phyloP scores from a whole-genome alignment of 2,888 invertebrate genomes.

The Zaprionus bogoriensis region DNA sequence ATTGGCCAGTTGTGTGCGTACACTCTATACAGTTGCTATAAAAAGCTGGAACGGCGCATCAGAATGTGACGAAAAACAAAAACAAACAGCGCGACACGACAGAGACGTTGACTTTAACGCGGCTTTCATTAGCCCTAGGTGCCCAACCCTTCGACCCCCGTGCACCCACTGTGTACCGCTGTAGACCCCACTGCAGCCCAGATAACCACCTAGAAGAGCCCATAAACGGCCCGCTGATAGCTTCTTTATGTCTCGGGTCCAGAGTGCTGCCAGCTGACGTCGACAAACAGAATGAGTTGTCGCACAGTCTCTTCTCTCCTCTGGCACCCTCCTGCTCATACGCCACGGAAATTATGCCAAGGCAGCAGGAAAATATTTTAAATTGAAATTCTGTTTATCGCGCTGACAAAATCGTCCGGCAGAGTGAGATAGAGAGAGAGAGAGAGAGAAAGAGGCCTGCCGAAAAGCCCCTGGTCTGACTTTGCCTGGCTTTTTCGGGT shows the following conservation, averaged over 20 bases:
- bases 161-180: background rate
- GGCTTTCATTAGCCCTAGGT: constrained; percentile 54
- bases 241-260: constrained; percentile 65
- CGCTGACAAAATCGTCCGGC: constrained; percentile 55
- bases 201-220: constrained; percentile 25
- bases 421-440: constrained; percentile 19
- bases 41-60: constrained; percentile 41
- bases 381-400: constrained; percentile 78
- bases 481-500: constrained; percentile 38
- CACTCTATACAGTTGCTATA: background rate
- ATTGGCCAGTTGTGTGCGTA: too few relatives aligned
- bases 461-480: constrained; percentile 10
- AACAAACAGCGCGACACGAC: constrained; percentile 48
- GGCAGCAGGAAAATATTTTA: constrained; percentile 73
- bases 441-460: constrained; percentile 7
- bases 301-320: background rate
- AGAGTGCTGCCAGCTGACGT: constrained; percentile 43
- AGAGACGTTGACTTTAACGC: constrained; percentile 51
- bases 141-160: background rate
- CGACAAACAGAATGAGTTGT: constrained; percentile 17
- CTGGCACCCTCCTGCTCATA: background rate
- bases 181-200: background rate
- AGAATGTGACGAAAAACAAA: constrained; percentile 61
- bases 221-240: constrained; percentile 68
- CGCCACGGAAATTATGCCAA: constrained; percentile 63